A percentile compares a stretch with the other conserved stretches of the same genome.
These are phyloP conservation scores for Hydractinia echinata DNA, from an alignment of 30 jellyfish, hydroid and myxozoan genomes.

Conservation along the genomic window DNA sequence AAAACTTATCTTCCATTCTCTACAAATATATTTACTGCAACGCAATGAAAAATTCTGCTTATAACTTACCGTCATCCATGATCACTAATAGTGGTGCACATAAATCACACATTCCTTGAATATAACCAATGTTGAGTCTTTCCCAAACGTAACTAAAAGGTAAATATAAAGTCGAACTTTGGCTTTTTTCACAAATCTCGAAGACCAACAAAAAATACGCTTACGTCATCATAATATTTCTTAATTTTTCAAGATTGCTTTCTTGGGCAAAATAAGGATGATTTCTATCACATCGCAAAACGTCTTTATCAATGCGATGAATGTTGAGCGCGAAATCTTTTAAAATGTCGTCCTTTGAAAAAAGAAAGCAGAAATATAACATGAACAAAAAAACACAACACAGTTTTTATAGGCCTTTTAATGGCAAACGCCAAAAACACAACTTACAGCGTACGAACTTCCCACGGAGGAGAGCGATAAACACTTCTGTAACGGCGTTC, in stretches of 20 bases:
- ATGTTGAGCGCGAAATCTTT: constrained; percentile 92
- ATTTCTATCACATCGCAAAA: constrained; percentile 91
- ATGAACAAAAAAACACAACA: not conserved
- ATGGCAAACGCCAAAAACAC: not conserved
- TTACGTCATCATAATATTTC: constrained; percentile 88
- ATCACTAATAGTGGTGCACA: constrained; percentile 93
- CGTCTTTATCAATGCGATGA: constrained; percentile 98
- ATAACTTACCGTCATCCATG: constrained; percentile 77
- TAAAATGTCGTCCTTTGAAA: constrained; percentile 70
- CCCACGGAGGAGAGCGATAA: constrained; percentile 32
- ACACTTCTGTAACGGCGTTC: constrained; percentile 5
- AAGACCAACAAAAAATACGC: constrained; percentile 2
- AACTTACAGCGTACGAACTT: constrained; percentile 36
- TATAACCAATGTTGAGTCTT: constrained; percentile 88
- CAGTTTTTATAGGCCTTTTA: not conserved
- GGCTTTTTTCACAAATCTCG: not conserved
- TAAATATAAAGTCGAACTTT: not conserved
- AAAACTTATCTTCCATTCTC: not conserved
- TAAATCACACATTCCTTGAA: constrained; percentile 98
- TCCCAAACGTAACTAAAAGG: constrained; percentile 86
- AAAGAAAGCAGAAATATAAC: not conserved
- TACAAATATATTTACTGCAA: no score
- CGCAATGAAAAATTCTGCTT: no score
- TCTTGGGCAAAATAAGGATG: constrained; percentile 79
- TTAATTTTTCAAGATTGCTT: constrained; percentile 63